Evolutionary conservation across 2,888 invertebrate species (phyloP), one percentile per base, ranked within the genome.

Genomic region (Strigamia maritima): DNA sequence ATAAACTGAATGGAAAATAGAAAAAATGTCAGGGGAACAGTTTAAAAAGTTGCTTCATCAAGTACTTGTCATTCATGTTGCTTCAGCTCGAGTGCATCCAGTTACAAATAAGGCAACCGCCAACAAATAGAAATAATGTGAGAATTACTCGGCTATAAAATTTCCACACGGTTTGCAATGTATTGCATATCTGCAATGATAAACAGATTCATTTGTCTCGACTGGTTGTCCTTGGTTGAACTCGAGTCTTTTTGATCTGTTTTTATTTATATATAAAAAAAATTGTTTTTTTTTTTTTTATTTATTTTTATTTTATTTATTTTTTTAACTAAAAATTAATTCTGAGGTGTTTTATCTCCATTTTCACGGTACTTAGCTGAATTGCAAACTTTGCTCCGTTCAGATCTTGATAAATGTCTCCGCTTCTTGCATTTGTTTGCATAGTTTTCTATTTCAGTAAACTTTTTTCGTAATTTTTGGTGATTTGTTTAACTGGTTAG

Each of bases 141-240:
- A 28, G 70, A 70, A 70, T 70, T 70, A 70, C 26, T 28, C 70
- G 70, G 54, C 70, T 28, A 70, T 26, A 70, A 70, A 70, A 14
- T 70, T 70, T 70, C 70, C 70, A 70, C 70, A n/a, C 70, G 12
- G 14, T 28, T 70, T n/a, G 24, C 26, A 26, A 28, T 28, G n/a
- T 26, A 70, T 26, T 70, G 28, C 70, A 70, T n/a, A 70, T 70
- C 70, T 14, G 14, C 12, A 12, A 24, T 70, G 70, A 70, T 70
- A 70, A 70, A 70, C 70, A n/a, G 28, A 70, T 70, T 70, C 70
- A 70, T 70, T 70, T 70, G 70, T 70, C 70, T 70, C 70, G 70
- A 70, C 70, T 70, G 70, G 70, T 26, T 70, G 70, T 70, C 70
- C 70, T 70, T 70, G 70, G 70, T 28, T 70, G 70, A 70, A 70